Base-by-base conservation (phyloP, 2,888 invertebrate genomes). In the Caenorhabditis imperialis region DNA sequence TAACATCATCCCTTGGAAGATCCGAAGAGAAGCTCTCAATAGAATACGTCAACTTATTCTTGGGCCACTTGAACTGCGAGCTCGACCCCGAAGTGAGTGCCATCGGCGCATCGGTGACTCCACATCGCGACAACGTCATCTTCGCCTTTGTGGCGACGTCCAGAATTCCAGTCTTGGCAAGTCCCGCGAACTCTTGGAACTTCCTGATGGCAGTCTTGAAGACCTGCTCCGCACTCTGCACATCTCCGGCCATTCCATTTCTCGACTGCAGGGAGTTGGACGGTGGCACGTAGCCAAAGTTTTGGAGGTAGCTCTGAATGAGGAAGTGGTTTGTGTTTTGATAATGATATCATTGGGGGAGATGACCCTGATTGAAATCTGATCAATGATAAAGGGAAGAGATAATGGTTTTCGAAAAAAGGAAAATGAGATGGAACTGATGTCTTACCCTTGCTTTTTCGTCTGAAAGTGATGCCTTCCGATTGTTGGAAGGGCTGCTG, bases 131-230 rank as follows among this genome's bases (percentile, higher is more conserved):
- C 44, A 83, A 69, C 1, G 86, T 84, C 87, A 87, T 87, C 72
- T 87, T 86, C 58, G 80, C 78, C 44, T 79, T 81, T 7, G 87
- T 87, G 37, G 70, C 72, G 3, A 73, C 72, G 47, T 87, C 87
- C 20, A 87, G 63, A 35, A 79, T 77, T 22, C 87, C 87, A 3
- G 87, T 87, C 27, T 78, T 77, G 16, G 71, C 61, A 10, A 87
- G 71, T 2, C 83, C 83, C 6, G 87, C 87, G 61, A 87, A 87
- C 51, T 86, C 87, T 81, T 87, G 87, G 78, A 87, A 87, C 60
- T 85, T 85, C 37, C 85, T 81, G 30, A 85, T 78, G 1, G 85
- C 85, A 18, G 70, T 61, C 38, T 81, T 81, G 60, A 85, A 63
- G 0, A 81, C 40, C 33, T 61, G 61, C 40, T 57, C 80, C n/a